These are phyloP conservation scores for Prochilodus magdalenae DNA, from an alignment of 2,113 vertebrate genomes.

Conservation along the genomic window DNA sequence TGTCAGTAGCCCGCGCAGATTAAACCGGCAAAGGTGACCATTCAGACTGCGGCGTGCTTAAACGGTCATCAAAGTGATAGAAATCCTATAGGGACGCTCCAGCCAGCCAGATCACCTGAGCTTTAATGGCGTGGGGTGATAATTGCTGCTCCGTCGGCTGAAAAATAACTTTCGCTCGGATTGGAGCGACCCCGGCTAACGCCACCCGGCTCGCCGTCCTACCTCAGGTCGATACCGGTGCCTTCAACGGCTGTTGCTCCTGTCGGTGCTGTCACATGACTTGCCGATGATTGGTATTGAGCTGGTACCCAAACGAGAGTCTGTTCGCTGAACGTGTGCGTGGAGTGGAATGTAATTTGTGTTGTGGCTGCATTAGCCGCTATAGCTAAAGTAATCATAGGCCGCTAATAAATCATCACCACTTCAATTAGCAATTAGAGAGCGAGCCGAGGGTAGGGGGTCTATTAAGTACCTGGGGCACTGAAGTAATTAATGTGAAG, in stretches of 20 bases:
- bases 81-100: not conserved
- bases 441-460: not conserved
- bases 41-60: not conserved
- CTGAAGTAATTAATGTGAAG: conserved; percentile 53
- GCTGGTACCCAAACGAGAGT: not conserved
- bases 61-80: conserved; percentile 10
- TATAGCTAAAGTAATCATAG: conserved; percentile 57
- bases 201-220: not conserved
- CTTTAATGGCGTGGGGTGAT: not conserved
- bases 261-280: not conserved
- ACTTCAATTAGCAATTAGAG: conserved; percentile 55
- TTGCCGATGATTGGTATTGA: not conserved
- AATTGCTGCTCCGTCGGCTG: not conserved
- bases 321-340: conserved; percentile 17
- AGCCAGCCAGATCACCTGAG: not conserved
- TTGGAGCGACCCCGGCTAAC: not conserved
- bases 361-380: conserved; percentile 48
- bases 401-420: conserved; percentile 55
- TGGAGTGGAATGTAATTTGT: conserved; percentile 19
- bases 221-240: not conserved
- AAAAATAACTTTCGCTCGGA: not conserved
- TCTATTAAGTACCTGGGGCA: conserved; percentile 32
- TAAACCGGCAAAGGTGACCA: not conserved
- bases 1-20: not conserved
- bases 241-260: not conserved